Percentiles rank a stretch among this genome's conserved stretches.
These are phyloP conservation scores for Neodiprion lecontei DNA, from an alignment of 1,140 invertebrate genomes.

Conservation along the genomic window DNA sequence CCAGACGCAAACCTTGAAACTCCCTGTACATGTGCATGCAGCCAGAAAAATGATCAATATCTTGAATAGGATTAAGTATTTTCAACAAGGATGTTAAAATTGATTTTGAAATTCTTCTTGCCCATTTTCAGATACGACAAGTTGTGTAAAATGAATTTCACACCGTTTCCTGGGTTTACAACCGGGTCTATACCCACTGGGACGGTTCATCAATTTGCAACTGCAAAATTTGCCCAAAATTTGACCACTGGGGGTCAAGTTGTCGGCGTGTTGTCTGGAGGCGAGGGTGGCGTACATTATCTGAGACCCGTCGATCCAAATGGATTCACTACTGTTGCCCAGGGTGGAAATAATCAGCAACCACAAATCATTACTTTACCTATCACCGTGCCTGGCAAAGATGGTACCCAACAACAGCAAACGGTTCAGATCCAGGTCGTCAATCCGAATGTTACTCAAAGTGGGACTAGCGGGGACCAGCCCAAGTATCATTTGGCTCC, in stretches of 20 bases:
- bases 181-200: slow-evolving; percentile 68
- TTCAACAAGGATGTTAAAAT: too few relatives aligned
- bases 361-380: slow-evolving; percentile 76
- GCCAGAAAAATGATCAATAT: too few relatives aligned
- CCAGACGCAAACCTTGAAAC: too few relatives aligned
- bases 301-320: slow-evolving; percentile 73
- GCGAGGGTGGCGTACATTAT: slow-evolving; percentile 79
- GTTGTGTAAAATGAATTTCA: slow-evolving; percentile 71
- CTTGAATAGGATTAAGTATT: too few relatives aligned
- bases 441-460: slow-evolving; percentile 64
- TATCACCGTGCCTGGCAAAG: slow-evolving; percentile 77
- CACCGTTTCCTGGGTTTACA: slow-evolving; percentile 70
- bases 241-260: slow-evolving; percentile 66
- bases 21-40: too few relatives aligned
- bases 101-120: too few relatives aligned
- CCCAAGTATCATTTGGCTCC: slow-evolving; percentile 75
- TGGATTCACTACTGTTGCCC: slow-evolving; percentile 58
- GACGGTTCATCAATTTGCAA: slow-evolving; percentile 72
- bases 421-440: slow-evolving; percentile 81
- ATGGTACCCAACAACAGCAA: slow-evolving; percentile 73
- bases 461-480: slow-evolving; percentile 63
- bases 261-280: slow-evolving; percentile 65
- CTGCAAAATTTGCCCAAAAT: slow-evolving; percentile 71
- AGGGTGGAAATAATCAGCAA: slow-evolving; percentile 57
- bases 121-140: slow-evolving; percentile 33